Conservation (phyloP, 1,140 invertebrate genomes). For the Drosophila azteca region DNA sequence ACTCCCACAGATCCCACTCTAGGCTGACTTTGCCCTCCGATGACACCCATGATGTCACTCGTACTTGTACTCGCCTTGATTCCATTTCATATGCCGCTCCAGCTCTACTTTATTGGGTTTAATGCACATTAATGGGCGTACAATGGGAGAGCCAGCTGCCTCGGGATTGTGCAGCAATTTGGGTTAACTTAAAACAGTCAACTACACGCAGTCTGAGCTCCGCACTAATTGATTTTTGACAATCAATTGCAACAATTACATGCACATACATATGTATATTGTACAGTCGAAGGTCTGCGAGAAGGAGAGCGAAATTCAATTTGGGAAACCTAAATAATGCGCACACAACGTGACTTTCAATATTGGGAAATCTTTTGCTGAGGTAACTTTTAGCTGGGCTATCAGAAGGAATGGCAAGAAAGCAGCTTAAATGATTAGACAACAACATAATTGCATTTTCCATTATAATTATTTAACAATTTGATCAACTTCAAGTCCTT, state of each 20-base stretch:
- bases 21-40: too few relatives aligned
- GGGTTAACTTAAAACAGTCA: conserved; percentile 8
- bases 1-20: not conserved
- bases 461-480: too few relatives aligned
- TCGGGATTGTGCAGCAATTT: conserved; percentile 32
- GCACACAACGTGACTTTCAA: conserved; percentile 34
- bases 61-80: not conserved
- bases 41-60: not conserved
- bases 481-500: too few relatives aligned
- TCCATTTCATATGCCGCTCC: not conserved
- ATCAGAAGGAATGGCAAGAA: not conserved
- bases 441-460: too few relatives aligned
- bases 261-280: not conserved
- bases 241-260: conserved; percentile 43
- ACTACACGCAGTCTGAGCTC: conserved; percentile 5
- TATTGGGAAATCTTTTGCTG: conserved; percentile 24
- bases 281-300: too few relatives aligned
- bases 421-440: too few relatives aligned
- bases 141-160: conserved; percentile 31
- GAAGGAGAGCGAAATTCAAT: conserved; percentile 11
- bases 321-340: conserved; percentile 35
- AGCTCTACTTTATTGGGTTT: conserved; percentile 38
- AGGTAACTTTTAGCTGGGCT: conserved; percentile 9
- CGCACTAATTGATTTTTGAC: conserved; percentile 46
- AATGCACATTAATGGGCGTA: conserved; percentile 62